Conservation (phyloP, 2,797 vertebrate genomes). For the Falco berigora region DNA sequence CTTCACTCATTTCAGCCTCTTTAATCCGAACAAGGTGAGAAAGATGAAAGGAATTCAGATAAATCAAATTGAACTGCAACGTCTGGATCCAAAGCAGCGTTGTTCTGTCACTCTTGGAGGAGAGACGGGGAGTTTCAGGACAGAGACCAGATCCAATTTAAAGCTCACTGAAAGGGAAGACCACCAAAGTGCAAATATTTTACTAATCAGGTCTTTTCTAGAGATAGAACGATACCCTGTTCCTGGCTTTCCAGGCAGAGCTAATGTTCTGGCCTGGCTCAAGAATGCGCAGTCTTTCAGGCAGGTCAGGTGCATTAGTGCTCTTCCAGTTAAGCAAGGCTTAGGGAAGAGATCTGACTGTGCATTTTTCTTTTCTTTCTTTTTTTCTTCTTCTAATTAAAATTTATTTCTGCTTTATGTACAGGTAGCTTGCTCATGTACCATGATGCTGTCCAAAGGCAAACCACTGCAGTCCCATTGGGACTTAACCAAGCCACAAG, state of each 20-base stretch:
- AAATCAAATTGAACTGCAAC: not conserved
- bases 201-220: not conserved
- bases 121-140: not conserved
- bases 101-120: not conserved
- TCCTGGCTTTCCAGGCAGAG: not conserved
- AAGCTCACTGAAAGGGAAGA: not conserved
- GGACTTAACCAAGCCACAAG: not conserved
- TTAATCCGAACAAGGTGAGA: not conserved
- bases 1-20: not conserved
- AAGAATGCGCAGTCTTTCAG: not conserved
- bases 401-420: not conserved
- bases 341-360: not conserved
- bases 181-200: not conserved
- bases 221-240: not conserved
- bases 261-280: not conserved
- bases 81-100: not conserved
- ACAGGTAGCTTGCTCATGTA: rapidly evolving
- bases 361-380: not conserved
- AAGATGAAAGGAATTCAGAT: not conserved
- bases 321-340: not conserved
- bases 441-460: not conserved
- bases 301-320: not conserved
- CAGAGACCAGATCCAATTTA: not conserved
- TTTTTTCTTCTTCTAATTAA: not conserved
- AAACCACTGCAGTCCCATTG: not conserved